Evolutionary conservation across 2,888 invertebrate genomes (phyloP).

Genomic region (Cynaeus angustus): DNA sequence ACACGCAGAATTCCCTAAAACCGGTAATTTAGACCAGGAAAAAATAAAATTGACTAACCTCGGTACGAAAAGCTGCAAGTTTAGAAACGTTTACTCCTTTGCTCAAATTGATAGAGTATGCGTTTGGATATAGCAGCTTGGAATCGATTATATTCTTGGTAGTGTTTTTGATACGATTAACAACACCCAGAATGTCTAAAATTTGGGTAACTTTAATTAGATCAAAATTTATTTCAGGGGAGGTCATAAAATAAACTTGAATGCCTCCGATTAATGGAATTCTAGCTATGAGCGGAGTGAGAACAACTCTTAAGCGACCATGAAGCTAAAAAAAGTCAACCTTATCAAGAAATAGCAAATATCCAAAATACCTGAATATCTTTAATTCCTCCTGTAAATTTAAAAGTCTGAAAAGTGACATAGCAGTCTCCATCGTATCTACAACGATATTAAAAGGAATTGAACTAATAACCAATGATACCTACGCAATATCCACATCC

Average conservation of each 20-base stretch:
- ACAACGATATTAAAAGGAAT: constrained; percentile 45
- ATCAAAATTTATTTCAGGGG: constrained; percentile 96
- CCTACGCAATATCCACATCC: constrained; percentile 95
- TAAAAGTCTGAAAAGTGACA: constrained; percentile 90
- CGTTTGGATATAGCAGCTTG: constrained; percentile 96
- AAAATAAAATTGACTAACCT: constrained; percentile 75
- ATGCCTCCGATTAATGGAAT: constrained; percentile 96
- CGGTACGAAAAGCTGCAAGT: constrained; percentile 91
- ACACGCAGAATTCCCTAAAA: constrained; percentile 92
- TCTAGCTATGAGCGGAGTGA: constrained; percentile 93
- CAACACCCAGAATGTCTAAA: constrained; percentile 90
- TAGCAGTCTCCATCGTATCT: constrained; percentile 98
- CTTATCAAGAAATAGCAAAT: not conserved
- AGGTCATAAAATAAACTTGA: constrained; percentile 97
- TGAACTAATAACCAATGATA: not conserved
- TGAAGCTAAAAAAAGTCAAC: constrained; percentile 58
- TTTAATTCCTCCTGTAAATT: constrained; percentile 86
- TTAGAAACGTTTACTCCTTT: constrained; percentile 86
- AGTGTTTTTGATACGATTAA: constrained; percentile 35
- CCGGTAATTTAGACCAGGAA: not conserved
- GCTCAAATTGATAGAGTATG: constrained; percentile 90
- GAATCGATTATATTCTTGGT: constrained; percentile 65
- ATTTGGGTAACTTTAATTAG: constrained; percentile 96
- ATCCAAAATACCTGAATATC: constrained; percentile 79
- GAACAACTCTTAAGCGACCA: constrained; percentile 93